Conservation (phyloP, 2,888 invertebrate species). For the Tetrapedia diversipes region DNA sequence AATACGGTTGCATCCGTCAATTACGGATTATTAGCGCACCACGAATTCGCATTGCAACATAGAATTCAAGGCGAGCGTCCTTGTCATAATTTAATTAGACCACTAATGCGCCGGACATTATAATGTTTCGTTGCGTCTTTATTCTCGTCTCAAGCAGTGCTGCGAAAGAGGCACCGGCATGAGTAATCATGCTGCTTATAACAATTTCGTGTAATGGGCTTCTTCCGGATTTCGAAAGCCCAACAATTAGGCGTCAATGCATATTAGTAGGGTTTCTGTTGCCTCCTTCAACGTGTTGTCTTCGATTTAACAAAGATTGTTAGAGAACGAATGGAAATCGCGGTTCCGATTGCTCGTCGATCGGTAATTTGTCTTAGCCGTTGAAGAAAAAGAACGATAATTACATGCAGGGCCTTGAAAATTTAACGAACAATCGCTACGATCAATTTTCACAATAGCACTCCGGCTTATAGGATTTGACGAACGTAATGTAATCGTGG, state of each 20-base stretch:
- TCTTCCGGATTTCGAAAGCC: constrained; percentile 64
- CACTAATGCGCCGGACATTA: constrained; percentile 54
- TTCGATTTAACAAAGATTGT: not conserved
- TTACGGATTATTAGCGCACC: constrained; percentile 39
- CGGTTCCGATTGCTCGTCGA: too few relatives aligned
- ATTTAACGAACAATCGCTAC: not conserved
- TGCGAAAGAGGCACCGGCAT: constrained; percentile 46
- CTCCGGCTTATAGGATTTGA: not conserved
- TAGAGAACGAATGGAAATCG: too few relatives aligned
- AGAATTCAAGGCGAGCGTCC: constrained; percentile 44
- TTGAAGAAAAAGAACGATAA: too few relatives aligned
- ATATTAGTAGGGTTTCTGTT: constrained; percentile 13
- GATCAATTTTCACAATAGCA: too few relatives aligned
- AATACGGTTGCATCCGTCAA: constrained; percentile 36
- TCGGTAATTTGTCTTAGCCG: too few relatives aligned
- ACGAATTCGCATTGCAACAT: constrained; percentile 45
- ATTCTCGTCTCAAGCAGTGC: constrained; percentile 49
- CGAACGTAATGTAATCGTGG: too few relatives aligned
- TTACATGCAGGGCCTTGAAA: too few relatives aligned
- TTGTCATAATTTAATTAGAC: constrained; percentile 68
- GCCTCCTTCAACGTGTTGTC: not conserved
- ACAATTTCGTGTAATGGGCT: constrained; percentile 64
- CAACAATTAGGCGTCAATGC: constrained; percentile 42
- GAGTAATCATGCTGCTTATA: constrained; percentile 59
- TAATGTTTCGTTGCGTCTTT: constrained; percentile 60